Base-by-base conservation (phyloP, 1,140 invertebrate genomes). In the Drosophila biarmipes region DNA sequence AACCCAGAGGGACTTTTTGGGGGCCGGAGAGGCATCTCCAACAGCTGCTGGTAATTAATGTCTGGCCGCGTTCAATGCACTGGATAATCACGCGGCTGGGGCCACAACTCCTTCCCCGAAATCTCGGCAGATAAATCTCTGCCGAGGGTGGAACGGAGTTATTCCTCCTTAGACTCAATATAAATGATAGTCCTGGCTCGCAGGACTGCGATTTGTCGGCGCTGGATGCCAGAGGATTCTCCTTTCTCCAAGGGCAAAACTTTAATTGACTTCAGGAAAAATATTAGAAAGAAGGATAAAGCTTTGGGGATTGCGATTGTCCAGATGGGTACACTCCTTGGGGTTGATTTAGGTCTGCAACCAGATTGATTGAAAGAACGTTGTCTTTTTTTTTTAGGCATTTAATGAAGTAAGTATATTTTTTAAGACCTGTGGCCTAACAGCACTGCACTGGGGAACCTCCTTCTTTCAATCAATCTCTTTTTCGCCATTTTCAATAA, bases 11-110 rank as follows among this genome's bases (percentile, higher is more conserved):
- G 45, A 24, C n/a, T 21, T 24, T n/a, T 15, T 42, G n/a, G 4
- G 45, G 38, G 24, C 46, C 38, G 46, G 19, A 15, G 42, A 11
- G 31, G 35, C 38, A 38, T 57, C 45, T 57, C 57, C 52, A 87
- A 81, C 82, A 87, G 82, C 82, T 87, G 82, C 78, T 78, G 54
- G 79, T 87, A 87, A 87, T 87, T 87, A 87, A 87, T 87, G 78
- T 80, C 58, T 72, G 78, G 84, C 58, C 74, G 71, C 82, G 84
- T 79, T 87, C 82, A 87, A 87, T 87, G 82, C 82, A 87, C 82
- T 79, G 82, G 78, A 87, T 87, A 87, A 87, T 87, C 82, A 71
- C 61, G 79, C 72, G 72, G 76, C 80, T 59, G 67, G 66, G 67
- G 73, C 82, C 63, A 59, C 73, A 87, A 89, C 82, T 89, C 84